These are phyloP conservation scores for Phenganax marumi DNA, from an alignment of 92 coral and sea anemone species.

Conservation along the genomic window DNA sequence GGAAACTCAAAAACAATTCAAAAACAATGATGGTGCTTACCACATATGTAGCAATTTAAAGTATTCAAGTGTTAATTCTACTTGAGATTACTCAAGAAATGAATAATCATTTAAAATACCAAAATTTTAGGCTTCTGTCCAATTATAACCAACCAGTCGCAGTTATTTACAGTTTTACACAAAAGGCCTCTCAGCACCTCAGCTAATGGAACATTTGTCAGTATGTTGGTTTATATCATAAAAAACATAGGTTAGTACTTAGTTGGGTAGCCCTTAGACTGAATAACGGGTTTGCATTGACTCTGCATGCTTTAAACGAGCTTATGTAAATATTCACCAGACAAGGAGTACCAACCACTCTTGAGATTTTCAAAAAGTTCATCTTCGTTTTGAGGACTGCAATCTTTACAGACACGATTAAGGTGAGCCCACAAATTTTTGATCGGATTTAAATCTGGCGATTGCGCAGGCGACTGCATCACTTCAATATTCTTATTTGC, in stretches of 20 bases:
- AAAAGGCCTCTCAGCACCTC: too few species aligned
- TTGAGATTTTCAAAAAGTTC: constrained; percentile 13
- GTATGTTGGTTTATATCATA: not conserved
- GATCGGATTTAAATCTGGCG: constrained; percentile 45
- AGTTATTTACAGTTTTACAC: too few species aligned
- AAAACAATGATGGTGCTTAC: too few species aligned
- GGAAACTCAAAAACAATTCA: too few species aligned
- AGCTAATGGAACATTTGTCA: too few species aligned
- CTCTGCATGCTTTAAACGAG: constrained; percentile 31
- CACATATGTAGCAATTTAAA: too few species aligned
- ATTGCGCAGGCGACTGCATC: constrained; percentile 42
- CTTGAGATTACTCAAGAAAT: too few species aligned
- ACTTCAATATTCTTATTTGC: constrained; percentile 8
- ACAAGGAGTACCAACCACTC: constrained; percentile 10
- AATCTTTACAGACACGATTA: not conserved
- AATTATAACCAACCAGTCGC: too few species aligned
- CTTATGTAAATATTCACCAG: constrained; percentile 13
- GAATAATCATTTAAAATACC: too few species aligned
- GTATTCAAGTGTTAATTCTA: too few species aligned
- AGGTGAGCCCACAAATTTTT: constrained; percentile 42
- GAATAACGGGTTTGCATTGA: constrained; percentile 23
- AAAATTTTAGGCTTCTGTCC: too few species aligned
- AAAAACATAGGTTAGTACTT: not conserved
- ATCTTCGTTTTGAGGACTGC: constrained; percentile 15
- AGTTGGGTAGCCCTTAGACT: constrained; percentile 19